Percentiles rank a stretch among this genome's conserved stretches.
Evolutionary conservation across 92 coral and sea anemone genomes (phyloP).

Genomic region (Paramuricea clavata): DNA sequence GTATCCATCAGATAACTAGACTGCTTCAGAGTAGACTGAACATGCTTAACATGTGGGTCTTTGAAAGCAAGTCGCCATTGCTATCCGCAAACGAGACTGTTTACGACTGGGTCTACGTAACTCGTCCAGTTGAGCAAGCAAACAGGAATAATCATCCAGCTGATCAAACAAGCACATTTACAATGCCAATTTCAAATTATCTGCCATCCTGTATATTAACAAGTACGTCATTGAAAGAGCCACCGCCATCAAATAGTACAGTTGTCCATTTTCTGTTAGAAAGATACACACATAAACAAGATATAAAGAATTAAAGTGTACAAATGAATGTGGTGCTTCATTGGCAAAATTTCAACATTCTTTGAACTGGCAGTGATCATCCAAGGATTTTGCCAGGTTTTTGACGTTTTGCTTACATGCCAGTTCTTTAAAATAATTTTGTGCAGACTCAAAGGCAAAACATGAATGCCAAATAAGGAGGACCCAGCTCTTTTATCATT

Average conservation of each 20-base stretch:
- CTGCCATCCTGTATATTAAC: neutral
- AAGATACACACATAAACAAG: neutral
- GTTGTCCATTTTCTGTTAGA: neutral
- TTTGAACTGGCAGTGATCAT: conserved; percentile 70
- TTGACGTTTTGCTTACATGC: conserved; percentile 66
- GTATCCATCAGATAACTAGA: neutral
- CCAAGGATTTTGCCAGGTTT: conserved; percentile 73
- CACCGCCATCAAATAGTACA: neutral
- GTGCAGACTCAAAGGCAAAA: conserved; percentile 77
- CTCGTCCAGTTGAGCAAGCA: neutral
- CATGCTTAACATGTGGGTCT: conserved; percentile 1
- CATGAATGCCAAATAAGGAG: conserved; percentile 74
- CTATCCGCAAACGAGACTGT: neutral
- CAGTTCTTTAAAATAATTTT: conserved; percentile 71
- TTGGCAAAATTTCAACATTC: conserved; percentile 40
- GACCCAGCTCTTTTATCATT: conserved; percentile 75
- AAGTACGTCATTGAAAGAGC: neutral
- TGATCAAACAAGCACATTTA: neutral
- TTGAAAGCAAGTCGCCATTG: conserved; percentile 3
- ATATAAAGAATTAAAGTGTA: conserved; percentile 24
- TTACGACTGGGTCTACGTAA: conserved; percentile 2
- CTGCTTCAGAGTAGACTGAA: neutral
- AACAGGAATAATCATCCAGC: neutral
- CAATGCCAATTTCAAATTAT: neutral
- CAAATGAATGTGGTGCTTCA: conserved; percentile 26